Percentiles rank a stretch among this genome's conserved stretches.
phyloP scores from a whole-genome alignment of 2,797 vertebrate species.

The Merluccius polli region DNA sequence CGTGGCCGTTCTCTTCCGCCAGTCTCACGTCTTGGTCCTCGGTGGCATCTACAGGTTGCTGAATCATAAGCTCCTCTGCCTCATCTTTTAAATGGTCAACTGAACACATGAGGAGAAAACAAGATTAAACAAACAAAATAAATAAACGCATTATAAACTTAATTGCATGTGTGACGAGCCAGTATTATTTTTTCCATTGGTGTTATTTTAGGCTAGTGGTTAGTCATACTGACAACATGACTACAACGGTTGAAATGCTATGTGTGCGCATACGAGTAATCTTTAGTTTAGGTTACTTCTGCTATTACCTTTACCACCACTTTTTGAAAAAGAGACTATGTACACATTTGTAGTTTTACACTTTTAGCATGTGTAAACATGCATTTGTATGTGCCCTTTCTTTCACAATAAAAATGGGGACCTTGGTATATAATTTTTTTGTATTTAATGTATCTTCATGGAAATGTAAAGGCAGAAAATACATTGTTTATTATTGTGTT shows the following conservation, averaged over 20 bases:
- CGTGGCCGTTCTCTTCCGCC: constrained; percentile 68
- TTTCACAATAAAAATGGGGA: neutral
- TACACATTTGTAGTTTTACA: neutral
- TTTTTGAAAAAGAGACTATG: neutral
- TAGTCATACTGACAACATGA: neutral
- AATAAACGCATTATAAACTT: neutral
- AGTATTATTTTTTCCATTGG: neutral
- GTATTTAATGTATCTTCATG: neutral
- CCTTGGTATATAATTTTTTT: neutral
- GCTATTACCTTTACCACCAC: neutral
- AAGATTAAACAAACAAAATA: neutral
- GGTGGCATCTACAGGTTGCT: constrained; percentile 43
- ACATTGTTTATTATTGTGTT: neutral
- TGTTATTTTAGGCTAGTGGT: neutral
- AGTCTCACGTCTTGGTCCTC: constrained; percentile 56
- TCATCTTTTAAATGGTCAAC: constrained; percentile 59
- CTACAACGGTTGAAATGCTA: neutral
- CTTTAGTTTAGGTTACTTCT: neutral
- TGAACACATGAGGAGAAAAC: constrained; percentile 29
- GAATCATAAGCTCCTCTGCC: constrained; percentile 44
- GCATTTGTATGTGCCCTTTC: neutral
- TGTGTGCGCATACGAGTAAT: neutral
- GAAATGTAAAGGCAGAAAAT: neutral
- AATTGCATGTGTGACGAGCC: neutral
- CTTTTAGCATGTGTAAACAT: neutral